These are phyloP conservation scores for Solea solea DNA, from an alignment of 2,113 vertebrate species.

Conservation along the genomic window DNA sequence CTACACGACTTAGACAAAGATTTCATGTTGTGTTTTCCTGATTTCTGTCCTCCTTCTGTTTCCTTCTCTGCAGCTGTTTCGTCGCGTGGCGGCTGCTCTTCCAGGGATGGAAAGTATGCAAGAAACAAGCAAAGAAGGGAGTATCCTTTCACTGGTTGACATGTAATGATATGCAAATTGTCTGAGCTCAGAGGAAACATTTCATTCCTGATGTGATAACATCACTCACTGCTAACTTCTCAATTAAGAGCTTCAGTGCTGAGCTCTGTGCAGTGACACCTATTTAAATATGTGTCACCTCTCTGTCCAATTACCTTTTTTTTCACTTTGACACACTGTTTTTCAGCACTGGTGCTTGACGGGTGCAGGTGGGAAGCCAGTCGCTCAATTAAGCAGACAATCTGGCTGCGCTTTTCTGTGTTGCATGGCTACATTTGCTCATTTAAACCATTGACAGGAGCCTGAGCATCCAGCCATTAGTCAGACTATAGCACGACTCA, in stretches of 20 bases:
- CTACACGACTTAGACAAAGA: too few relatives aligned
- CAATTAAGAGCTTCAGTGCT: constrained; percentile 5
- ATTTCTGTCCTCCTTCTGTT: too few relatives aligned
- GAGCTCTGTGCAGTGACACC: not conserved
- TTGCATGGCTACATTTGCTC: constrained; percentile 12
- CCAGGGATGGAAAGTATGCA: constrained; percentile 93
- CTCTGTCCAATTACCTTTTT: constrained; percentile 36
- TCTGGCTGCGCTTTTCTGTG: constrained; percentile 5
- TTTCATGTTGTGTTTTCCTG: too few relatives aligned
- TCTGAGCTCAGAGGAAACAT: not conserved
- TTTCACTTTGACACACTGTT: constrained; percentile 8
- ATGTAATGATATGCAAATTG: not conserved
- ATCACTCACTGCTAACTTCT: not conserved
- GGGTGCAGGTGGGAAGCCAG: not conserved
- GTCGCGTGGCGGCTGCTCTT: constrained; percentile 90
- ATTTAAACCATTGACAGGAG: constrained; percentile 37
- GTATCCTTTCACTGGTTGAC: constrained; percentile 86
- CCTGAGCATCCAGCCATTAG: constrained; percentile 1
- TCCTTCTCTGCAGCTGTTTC: constrained; percentile 83
- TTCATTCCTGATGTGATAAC: not conserved
- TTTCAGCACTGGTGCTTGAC: constrained; percentile 2
- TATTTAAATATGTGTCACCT: constrained; percentile 17
- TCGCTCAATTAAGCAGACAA: not conserved
- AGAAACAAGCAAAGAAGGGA: constrained; percentile 93
- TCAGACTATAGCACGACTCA: not conserved